phyloP scores from a whole-genome alignment of 2,888 invertebrate species.

The Drosophila affinis region DNA sequence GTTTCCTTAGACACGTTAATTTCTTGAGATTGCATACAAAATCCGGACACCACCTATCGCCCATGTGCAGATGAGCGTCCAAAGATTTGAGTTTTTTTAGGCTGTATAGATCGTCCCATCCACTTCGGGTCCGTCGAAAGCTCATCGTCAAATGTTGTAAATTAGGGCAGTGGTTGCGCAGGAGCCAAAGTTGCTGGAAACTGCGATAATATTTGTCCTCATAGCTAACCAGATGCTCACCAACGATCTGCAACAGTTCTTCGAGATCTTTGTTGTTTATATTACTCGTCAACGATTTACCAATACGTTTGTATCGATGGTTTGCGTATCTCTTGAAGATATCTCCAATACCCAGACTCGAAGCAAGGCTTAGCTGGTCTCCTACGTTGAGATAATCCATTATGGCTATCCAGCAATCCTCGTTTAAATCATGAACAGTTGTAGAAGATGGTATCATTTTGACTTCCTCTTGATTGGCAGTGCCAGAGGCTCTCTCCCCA shows the following conservation, averaged over 20 bases:
- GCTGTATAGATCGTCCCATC: neutral
- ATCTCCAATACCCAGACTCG: neutral
- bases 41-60: too few species aligned
- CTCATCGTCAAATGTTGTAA: slow-evolving; percentile 8
- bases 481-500: too few species aligned
- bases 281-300: neutral
- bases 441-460: neutral
- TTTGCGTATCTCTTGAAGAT: slow-evolving; percentile 6
- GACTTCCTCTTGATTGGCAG: too few species aligned
- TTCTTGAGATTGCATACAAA: too few species aligned
- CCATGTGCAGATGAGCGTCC: neutral
- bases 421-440: neutral
- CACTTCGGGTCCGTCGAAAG: too few species aligned
- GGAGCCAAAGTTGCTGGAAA: slow-evolving; percentile 8
- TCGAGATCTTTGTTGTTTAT: slow-evolving; percentile 6
- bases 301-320: slow-evolving; percentile 9
- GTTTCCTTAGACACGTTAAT: too few species aligned
- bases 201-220: neutral
- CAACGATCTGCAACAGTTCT: slow-evolving; percentile 15
- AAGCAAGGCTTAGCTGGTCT: slow-evolving; percentile 12
- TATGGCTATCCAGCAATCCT: slow-evolving; percentile 2
- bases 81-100: slow-evolving; percentile 9
- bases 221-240: slow-evolving; percentile 26
- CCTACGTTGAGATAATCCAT: slow-evolving; percentile 10
- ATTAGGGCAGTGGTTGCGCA: neutral